Conservation (phyloP, 2,888 invertebrate species). For the Nomada hirtipes region DNA sequence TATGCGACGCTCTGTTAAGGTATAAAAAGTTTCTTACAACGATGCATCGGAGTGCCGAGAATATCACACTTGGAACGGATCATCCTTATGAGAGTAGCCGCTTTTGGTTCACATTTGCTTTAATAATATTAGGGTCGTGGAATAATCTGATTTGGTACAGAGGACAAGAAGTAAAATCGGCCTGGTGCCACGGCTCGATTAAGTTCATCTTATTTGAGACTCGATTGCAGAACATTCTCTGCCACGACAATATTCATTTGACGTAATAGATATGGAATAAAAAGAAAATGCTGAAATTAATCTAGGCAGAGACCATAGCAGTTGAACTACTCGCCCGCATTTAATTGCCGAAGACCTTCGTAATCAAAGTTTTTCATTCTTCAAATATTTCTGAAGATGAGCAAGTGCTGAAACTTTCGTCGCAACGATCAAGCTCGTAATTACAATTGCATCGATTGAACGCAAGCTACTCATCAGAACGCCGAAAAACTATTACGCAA, state of each 20-base stretch:
- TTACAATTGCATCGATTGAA: not conserved
- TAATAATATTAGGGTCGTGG: not conserved
- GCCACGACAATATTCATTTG: not conserved
- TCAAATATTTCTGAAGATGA: not conserved
- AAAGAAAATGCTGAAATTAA: constrained; percentile 12
- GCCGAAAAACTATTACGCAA: not conserved
- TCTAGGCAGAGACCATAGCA: not conserved
- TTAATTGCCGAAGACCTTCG: constrained; percentile 27
- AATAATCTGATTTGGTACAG: not conserved
- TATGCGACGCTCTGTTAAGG: too few species aligned
- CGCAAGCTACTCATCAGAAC: not conserved
- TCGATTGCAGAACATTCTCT: not conserved
- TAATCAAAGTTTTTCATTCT: not conserved
- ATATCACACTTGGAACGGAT: too few species aligned
- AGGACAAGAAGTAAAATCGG: not conserved
- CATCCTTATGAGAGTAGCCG: not conserved
- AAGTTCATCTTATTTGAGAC: not conserved
- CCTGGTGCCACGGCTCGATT: not conserved
- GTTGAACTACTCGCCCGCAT: not conserved
- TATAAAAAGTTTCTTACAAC: too few species aligned
- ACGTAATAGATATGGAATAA: not conserved
- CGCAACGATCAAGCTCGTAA: not conserved
- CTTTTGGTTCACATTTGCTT: not conserved
- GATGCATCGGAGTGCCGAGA: not conserved
- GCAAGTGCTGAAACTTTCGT: constrained; percentile 7